Conservation (phyloP, 2,888 invertebrate genomes). For the Poecilus cupreus region DNA sequence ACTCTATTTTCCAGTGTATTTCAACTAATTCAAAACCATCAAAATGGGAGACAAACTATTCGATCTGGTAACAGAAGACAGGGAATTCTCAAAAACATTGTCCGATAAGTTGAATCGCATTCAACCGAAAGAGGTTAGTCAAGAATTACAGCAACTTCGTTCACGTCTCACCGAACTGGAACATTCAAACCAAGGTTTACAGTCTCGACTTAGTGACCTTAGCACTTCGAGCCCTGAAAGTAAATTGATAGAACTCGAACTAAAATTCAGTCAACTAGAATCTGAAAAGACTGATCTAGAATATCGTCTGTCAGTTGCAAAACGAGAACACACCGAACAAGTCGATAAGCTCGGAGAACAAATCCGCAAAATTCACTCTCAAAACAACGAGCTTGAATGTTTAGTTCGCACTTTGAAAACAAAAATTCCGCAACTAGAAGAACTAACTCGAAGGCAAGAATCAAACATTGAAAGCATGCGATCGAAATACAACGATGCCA, state of each 20-base stretch:
- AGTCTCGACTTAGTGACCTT: not conserved
- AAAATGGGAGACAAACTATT: constrained; percentile 1
- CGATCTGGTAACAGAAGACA: constrained; percentile 1
- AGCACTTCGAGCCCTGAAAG: not conserved
- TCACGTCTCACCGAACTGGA: constrained; percentile 1
- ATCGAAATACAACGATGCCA: constrained; percentile 17
- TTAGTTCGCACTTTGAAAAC: constrained; percentile 23
- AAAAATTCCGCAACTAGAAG: constrained; percentile 36
- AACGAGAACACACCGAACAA: constrained; percentile 44
- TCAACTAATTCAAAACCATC: not conserved
- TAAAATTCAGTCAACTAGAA: constrained; percentile 35
- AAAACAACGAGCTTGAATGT: constrained; percentile 22
- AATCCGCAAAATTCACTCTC: constrained; percentile 5
- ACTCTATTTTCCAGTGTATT: not conserved
- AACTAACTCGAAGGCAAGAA: constrained; percentile 18
- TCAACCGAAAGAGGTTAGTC: not conserved
- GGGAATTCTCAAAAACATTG: not conserved
- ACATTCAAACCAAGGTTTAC: constrained; percentile 11
- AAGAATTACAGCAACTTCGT: not conserved
- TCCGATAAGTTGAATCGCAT: not conserved
- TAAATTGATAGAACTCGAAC: constrained; percentile 21
- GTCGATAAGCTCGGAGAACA: constrained; percentile 25
- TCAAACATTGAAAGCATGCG: constrained; percentile 15
- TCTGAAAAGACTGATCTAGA: constrained; percentile 29
- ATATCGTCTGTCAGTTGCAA: constrained; percentile 13